Base-by-base conservation (phyloP, 1,140 invertebrate species). In the Xylocopa sonorina region DNA sequence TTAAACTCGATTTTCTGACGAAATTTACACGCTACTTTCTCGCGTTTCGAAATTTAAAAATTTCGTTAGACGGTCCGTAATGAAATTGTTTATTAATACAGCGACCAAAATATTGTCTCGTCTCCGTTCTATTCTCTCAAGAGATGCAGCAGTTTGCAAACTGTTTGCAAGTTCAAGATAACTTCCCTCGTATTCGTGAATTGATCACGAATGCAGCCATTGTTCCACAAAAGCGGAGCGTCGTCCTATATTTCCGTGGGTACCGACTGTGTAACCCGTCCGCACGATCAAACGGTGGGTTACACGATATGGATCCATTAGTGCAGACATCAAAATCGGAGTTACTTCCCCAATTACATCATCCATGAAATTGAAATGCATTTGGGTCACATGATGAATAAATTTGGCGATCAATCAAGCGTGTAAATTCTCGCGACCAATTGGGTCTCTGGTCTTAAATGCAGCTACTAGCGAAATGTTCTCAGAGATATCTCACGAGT, bases 171-270 rank as follows among this genome's bases (percentile, higher is more conserved):
- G 32, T 63, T 41, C 2, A 2, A 34, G 63, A 46, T 73, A 63
- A 73, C 71, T 46, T n/a, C 7, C 14, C 57, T 7, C 32, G 29
- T 32, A 27, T 63, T 73, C 21, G 57, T 9, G n/a, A 63, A 73
- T 73, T 51, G 57, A 63, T 51, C 10, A 10, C 5, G 16, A 34
- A 21, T 27, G 41, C 14, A n/a, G 3, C 29, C 60, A 32, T 60
- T 50, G 29, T 12, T 38, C 24, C 16, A 50, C 16, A 4, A 50
- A 21, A 63, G n/a, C 29, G 14, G 3, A 18, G 6, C 16, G 16
- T 3, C n/a, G n/a, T n/a, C n/a, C n/a, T n/a, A n/a, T n/a, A n/a
- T n/a, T n/a, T 16, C 9, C 3, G 27, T 43, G 29, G 21, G 18
- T 34, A 21, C 7, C 10, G 27, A 1, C 7, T 21, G 24, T 6